Percentiles rank a stretch among this genome's conserved stretches.
Evolutionary conservation across 2,797 vertebrate genomes (phyloP).

Genomic region (Pantherophis vulpinus): DNA sequence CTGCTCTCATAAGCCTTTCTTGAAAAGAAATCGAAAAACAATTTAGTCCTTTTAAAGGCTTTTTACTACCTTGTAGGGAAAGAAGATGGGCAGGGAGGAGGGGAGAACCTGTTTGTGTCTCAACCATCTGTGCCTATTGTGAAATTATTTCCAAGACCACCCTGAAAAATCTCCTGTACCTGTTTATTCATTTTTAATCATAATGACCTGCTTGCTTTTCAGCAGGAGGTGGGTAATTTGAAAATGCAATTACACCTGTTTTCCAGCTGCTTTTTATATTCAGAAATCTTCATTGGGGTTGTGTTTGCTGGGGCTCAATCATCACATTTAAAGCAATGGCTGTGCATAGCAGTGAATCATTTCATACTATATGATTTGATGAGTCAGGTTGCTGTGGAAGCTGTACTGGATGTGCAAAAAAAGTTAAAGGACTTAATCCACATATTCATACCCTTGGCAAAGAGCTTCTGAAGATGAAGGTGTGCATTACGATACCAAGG

Average conservation of each 20-base stretch:
- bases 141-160: constrained; percentile 56
- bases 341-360: constrained; percentile 25
- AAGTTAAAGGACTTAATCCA: neutral
- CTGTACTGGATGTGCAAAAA: neutral
- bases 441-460: neutral
- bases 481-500: constrained; percentile 43
- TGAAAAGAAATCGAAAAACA: constrained; percentile 69
- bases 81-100: neutral
- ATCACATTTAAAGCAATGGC: neutral
- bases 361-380: neutral
- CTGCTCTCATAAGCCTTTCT: constrained; percentile 64
- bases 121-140: constrained; percentile 50
- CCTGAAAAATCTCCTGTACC: constrained; percentile 55
- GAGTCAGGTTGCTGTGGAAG: neutral
- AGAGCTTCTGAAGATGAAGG: neutral
- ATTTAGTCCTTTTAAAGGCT: constrained; percentile 68
- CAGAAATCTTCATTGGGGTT: accelerated
- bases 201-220: constrained; percentile 47
- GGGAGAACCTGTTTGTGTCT: constrained; percentile 59
- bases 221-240: constrained; percentile 45
- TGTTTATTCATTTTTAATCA: constrained; percentile 63
- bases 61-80: constrained; percentile 60
- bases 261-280: neutral
- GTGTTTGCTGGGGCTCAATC: constrained; percentile 6
- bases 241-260: constrained; percentile 52